A percentile compares a stretch with the other conserved stretches of the same genome.
phyloP scores from a whole-genome alignment of 2,888 invertebrate species.

The Nemurella pictetii region DNA sequence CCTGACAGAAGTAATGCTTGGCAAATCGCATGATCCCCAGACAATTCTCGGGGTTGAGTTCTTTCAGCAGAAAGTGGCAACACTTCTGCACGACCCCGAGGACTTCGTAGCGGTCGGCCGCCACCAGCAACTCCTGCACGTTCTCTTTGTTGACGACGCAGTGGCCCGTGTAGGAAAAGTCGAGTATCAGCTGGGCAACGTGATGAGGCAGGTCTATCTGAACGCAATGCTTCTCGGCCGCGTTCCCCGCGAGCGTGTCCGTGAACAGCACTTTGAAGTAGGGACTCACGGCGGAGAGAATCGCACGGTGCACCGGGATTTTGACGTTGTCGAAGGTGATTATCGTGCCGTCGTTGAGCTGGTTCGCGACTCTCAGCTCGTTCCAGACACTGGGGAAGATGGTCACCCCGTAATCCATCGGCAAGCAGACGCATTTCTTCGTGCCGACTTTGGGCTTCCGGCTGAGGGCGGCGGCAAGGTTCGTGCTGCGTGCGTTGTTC shows the following conservation, averaged over 20 bases:
- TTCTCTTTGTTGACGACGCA: constrained; percentile 67
- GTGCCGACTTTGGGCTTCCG: background rate
- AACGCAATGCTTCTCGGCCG: background rate
- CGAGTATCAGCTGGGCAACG: constrained; percentile 67
- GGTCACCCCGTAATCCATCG: constrained; percentile 61
- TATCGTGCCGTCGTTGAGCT: constrained; percentile 68
- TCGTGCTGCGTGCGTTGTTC: background rate
- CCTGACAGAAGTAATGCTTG: constrained; percentile 68
- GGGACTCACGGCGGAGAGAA: constrained; percentile 72
- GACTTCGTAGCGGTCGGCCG: constrained; percentile 74
- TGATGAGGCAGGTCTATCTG: constrained; percentile 55
- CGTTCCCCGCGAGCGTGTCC: constrained; percentile 58
- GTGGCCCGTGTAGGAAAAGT: constrained; percentile 73
- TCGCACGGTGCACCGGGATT: constrained; percentile 69
- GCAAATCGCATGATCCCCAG: constrained; percentile 72
- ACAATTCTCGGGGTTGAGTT: constrained; percentile 68
- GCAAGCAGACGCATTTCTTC: constrained; percentile 62
- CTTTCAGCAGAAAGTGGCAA: constrained; percentile 65
- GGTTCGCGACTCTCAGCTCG: constrained; percentile 56
- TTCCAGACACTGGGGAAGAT: constrained; percentile 71
- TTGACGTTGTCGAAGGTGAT: constrained; percentile 63
- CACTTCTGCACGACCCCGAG: constrained; percentile 72
- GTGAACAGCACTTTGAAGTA: constrained; percentile 74
- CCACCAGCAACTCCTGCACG: constrained; percentile 69
- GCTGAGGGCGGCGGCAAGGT: background rate